Evolutionary conservation across 2,113 vertebrate species (phyloP).

Genomic region (Cebidichthys violaceus): DNA sequence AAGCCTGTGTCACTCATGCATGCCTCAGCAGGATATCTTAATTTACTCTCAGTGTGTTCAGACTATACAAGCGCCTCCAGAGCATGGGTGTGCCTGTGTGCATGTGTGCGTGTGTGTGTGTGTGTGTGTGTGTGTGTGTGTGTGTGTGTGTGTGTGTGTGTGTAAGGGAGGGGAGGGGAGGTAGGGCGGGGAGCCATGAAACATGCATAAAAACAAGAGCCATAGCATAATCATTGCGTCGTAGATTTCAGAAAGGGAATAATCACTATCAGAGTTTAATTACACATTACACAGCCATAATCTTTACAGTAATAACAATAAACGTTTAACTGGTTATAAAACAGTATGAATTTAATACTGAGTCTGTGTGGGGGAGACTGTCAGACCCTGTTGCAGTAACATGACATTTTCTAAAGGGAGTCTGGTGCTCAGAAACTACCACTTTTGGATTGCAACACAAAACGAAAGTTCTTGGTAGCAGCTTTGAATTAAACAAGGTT

Average conservation of each 20-base stretch:
- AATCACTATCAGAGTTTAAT: not conserved
- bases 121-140: too few relatives aligned
- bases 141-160: not conserved
- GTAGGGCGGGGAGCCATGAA: not conserved
- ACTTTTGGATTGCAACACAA: not conserved
- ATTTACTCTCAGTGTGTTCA: conserved; percentile 28
- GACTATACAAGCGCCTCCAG: conserved; percentile 9
- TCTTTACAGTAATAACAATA: not conserved
- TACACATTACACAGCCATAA: not conserved
- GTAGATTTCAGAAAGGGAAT: not conserved
- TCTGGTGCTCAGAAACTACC: not conserved
- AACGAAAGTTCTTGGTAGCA: not conserved
- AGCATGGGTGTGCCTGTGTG: not conserved
- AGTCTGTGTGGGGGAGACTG: not conserved
- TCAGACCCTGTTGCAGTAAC: not conserved
- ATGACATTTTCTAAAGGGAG: not conserved
- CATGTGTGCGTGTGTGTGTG: too few relatives aligned
- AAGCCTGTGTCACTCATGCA: conserved; percentile 66
- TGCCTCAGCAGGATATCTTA: conserved; percentile 51
- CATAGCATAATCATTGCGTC: not conserved
- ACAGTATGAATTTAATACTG: not conserved
- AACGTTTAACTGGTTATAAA: not conserved
- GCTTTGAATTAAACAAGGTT: not conserved
- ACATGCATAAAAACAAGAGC: not conserved
- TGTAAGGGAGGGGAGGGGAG: not conserved